A percentile compares a stretch with the other conserved stretches of the same genome.
These are phyloP conservation scores for Tokudaia tokunoshimensis DNA, from an alignment of 2,797 vertebrate genomes.

Conservation along the genomic window DNA sequence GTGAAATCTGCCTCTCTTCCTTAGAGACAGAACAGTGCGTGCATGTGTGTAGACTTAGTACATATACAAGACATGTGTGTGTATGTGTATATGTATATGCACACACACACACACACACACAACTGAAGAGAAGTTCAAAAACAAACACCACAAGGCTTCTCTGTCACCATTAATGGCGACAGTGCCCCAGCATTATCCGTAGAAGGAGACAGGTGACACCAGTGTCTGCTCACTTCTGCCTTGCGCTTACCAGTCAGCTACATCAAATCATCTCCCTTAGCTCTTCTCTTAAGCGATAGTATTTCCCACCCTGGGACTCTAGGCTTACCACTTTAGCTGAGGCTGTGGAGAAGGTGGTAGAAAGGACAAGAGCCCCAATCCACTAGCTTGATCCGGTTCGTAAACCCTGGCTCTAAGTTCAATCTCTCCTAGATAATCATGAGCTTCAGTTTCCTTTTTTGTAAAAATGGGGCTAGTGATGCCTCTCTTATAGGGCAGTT, in stretches of 20 bases:
- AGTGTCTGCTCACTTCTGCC: neutral
- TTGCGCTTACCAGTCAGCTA: neutral
- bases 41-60: neutral
- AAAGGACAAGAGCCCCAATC: neutral
- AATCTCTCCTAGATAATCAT: neutral
- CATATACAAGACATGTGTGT: neutral
- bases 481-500: neutral
- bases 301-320: neutral
- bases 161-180: neutral
- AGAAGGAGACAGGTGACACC: neutral
- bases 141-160: neutral
- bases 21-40: neutral
- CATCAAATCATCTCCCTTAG: neutral
- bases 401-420: neutral
- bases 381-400: fast-evolving
- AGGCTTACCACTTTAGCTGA: neutral
- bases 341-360: neutral
- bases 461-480: neutral
- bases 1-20: neutral
- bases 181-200: neutral
- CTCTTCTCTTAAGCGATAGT: neutral
- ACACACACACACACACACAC: fast-evolving
- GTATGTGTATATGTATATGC: fast-evolving
- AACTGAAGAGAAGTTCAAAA: neutral
- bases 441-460: slow-evolving; percentile 24